These are phyloP conservation scores for Larimichthys polyactis DNA, from an alignment of 2,113 vertebrate genomes.

Conservation along the genomic window DNA sequence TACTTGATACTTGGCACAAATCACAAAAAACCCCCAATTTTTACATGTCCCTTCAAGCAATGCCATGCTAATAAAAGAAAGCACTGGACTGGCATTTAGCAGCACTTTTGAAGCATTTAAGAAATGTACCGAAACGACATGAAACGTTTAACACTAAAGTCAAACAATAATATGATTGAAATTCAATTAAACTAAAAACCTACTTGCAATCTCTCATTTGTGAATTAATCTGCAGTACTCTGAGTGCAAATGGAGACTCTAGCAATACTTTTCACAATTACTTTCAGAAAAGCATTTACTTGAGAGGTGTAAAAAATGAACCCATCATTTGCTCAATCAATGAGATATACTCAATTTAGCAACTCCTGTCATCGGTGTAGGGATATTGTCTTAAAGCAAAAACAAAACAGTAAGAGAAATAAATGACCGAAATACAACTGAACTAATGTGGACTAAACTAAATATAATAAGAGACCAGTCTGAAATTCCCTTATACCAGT, in stretches of 20 bases:
- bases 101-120: neutral
- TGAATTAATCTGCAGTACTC: neutral
- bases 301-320: constrained; percentile 8
- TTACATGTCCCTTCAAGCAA: no score
- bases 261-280: neutral
- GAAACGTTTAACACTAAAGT: constrained; percentile 5
- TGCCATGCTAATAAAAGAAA: neutral
- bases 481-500: neutral
- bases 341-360: neutral
- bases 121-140: neutral
- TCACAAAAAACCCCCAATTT: neutral
- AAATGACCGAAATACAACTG: neutral
- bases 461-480: neutral
- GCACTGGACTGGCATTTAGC: neutral
- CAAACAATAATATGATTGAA: constrained; percentile 8
- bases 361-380: neutral
- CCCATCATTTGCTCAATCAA: neutral
- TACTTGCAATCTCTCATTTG: neutral
- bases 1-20: no score
- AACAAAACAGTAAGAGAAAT: neutral
- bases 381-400: neutral
- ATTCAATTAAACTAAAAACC: neutral
- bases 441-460: neutral
- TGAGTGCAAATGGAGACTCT: neutral
- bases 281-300: constrained; percentile 7